Evolutionary conservation across 2,113 vertebrate species (phyloP), one percentile per base, ranked within the genome.

Genomic region (Triplophysa siluroides): DNA sequence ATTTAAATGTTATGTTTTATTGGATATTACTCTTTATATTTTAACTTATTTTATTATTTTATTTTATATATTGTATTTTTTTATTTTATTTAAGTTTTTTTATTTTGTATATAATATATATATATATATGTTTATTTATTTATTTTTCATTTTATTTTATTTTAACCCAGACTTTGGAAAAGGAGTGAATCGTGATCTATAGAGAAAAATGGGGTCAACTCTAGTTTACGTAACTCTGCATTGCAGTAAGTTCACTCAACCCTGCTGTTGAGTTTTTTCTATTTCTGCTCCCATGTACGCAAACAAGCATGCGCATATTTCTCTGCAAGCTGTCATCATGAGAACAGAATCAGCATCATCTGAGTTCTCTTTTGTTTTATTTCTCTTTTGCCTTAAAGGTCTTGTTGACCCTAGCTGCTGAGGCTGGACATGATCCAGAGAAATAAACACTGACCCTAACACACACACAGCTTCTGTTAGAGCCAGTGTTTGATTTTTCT

Each of bases 211-310:
- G 80, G 85, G 87, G 86, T 83, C 83, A 85, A 79, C 79, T 86
- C 84, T 47, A 83, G 71, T 83, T 91, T 87, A 88, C 85, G 74
- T 86, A 91, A 90, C 81, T 12, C 67, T 86, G 79, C 78, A 82
- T 14, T 52, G 78, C 78, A 74, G 54, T 21, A 82, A 83, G 73
- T 43, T 18, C 47, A 83, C 71, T 84, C 73, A 60, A 47, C 56
- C 50, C 73, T 73, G 14, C 70, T 64, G 72, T 52, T 38, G 12
- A 24, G 56, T 66, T 41, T 26, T 61, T 50, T 76, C 43, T 19
- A 29, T 63, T 14, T 10, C 58, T 63, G 24, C 67, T 67, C 75
- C 18, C 41, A 24, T 43, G 10, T 50, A 67, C 18, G 56, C 33
- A 47, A 69, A 73, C 62, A 60, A 78, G 69, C 29, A 76, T 62